phyloP scores from a whole-genome alignment of 2,888 invertebrate species.

The Netelia melanura region DNA sequence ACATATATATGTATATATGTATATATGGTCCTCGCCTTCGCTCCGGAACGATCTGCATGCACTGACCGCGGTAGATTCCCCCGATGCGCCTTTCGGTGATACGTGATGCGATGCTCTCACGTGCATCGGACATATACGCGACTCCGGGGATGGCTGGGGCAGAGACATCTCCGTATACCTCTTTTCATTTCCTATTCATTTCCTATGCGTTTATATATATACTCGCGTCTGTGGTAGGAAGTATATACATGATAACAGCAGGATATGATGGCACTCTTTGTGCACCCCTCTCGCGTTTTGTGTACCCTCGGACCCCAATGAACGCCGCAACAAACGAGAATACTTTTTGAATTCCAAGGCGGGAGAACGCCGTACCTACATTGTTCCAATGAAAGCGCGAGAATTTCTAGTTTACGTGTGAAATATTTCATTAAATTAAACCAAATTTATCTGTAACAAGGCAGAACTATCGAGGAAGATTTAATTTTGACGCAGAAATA shows the following conservation, averaged over 20 bases:
- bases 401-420: not conserved
- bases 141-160: not conserved
- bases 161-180: slow-evolving; percentile 35
- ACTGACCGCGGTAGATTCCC: slow-evolving; percentile 55
- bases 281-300: not conserved
- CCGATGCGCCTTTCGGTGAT: slow-evolving; percentile 49
- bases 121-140: slow-evolving; percentile 37
- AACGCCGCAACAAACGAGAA: not conserved
- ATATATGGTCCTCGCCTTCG: slow-evolving; percentile 10
- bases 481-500: no score
- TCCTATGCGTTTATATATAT: slow-evolving; percentile 23
- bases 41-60: slow-evolving; percentile 46
- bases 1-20: not conserved
- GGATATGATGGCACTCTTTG: not conserved
- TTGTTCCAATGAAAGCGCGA: not conserved
- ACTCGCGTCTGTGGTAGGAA: not conserved
- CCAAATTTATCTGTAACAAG: not conserved
- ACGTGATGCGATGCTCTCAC: slow-evolving; percentile 39
- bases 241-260: not conserved
- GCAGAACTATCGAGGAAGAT: no score
- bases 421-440: not conserved
- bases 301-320: not conserved
- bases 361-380: no score
- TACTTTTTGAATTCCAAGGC: no score
- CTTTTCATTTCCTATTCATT: slow-evolving; percentile 61